A percentile compares a stretch with the other conserved stretches of the same genome.
Conservation (phyloP, 2,113 vertebrate genomes). For the mouse (Mus musculus) region DNA sequence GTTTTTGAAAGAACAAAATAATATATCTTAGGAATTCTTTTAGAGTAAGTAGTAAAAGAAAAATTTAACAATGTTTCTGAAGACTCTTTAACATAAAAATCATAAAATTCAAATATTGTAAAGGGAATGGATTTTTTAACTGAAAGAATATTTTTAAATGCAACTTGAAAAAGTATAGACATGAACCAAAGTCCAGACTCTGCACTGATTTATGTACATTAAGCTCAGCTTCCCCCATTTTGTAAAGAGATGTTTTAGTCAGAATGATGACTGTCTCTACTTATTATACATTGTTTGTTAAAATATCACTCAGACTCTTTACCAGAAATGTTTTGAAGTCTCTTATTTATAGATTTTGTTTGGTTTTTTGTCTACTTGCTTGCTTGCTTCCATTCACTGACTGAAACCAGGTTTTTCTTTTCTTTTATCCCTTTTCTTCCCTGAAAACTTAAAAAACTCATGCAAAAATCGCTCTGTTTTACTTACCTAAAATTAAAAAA, state of each 20-base stretch:
- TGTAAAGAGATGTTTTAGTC: background rate
- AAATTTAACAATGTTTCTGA: constrained; percentile 8
- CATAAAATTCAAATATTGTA: background rate
- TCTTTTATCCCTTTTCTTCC: background rate
- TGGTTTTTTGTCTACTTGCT: background rate
- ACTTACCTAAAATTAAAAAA: background rate
- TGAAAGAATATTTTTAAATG: background rate
- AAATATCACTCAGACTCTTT: background rate
- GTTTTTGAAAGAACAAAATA: background rate
- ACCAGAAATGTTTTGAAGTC: background rate
- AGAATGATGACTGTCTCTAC: background rate
- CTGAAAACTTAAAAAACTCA: background rate
- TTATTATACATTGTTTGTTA: constrained; percentile 11
- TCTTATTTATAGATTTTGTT: background rate
- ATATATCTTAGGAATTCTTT: constrained; percentile 31
- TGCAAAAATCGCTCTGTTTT: background rate
- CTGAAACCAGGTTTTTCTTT: background rate
- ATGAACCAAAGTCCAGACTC: background rate
- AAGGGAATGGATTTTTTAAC: background rate
- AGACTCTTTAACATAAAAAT: background rate
- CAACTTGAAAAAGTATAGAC: background rate
- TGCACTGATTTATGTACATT: background rate
- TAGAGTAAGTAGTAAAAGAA: background rate
- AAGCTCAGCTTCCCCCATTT: background rate
- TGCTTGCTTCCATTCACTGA: background rate